Percentiles rank a stretch among this genome's conserved stretches.
phyloP scores from a whole-genome alignment of 2,888 invertebrate genomes.

The Drosophila seclusa region DNA sequence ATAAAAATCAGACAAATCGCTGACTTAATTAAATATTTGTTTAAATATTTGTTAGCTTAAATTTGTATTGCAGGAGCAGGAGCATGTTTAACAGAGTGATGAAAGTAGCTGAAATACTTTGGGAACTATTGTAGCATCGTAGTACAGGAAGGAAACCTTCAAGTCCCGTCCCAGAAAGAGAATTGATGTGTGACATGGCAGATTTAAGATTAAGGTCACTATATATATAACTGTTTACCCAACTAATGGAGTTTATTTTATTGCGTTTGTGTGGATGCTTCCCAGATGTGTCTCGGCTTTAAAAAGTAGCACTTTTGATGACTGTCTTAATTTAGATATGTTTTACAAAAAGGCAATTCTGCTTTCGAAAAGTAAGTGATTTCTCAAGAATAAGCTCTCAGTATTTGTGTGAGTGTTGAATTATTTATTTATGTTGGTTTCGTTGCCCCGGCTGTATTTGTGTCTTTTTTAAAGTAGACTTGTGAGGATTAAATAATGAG shows the following conservation, averaged over 20 bases:
- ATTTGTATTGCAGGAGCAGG: not conserved
- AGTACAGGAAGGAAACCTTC: not conserved
- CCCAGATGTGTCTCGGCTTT: not conserved
- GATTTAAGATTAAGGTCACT: not conserved
- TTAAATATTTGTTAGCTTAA: not conserved
- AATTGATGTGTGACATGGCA: not conserved
- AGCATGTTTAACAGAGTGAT: not conserved
- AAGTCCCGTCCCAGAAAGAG: not conserved
- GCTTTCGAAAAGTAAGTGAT: not conserved
- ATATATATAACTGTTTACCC: not conserved
- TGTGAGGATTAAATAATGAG: slow-evolving; percentile 20
- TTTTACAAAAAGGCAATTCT: too few species aligned
- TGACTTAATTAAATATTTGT: slow-evolving; percentile 12
- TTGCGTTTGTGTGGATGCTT: not conserved
- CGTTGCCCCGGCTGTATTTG: not conserved
- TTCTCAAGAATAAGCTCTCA: not conserved
- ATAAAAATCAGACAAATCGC: slow-evolving; percentile 5
- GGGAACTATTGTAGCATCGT: not conserved
- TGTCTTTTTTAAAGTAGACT: not conserved
- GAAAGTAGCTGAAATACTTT: not conserved
- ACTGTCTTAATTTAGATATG: not conserved
- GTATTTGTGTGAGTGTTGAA: not conserved
- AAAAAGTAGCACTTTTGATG: not conserved
- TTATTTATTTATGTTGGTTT: not conserved
- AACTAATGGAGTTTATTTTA: not conserved